Evolutionary conservation across 2,888 invertebrate genomes (phyloP).

Genomic region (Argynnis bischoffii): DNA sequence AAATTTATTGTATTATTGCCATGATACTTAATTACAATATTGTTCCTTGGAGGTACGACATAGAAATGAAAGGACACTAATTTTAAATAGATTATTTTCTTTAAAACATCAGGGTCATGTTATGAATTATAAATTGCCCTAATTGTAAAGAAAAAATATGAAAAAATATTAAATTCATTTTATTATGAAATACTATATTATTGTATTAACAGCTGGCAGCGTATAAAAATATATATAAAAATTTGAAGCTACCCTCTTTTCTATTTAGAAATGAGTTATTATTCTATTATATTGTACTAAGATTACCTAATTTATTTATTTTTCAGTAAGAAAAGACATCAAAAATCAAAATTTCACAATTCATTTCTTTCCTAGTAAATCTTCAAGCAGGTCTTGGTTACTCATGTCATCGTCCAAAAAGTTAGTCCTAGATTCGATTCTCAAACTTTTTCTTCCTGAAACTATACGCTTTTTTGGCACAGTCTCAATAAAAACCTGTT

Average conservation of each 20-base stretch:
- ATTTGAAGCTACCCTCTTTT: constrained; percentile 8
- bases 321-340: neutral
- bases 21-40: too few relatives aligned
- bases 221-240: constrained; percentile 31
- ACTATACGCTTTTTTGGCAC: constrained; percentile 62
- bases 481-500: constrained; percentile 58
- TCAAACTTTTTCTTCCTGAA: constrained; percentile 56
- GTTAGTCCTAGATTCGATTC: constrained; percentile 51
- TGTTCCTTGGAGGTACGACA: too few relatives aligned
- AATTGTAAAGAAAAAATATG: too few relatives aligned
- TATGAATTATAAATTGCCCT: too few relatives aligned
- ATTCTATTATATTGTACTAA: neutral
- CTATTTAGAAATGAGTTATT: neutral
- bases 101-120: too few relatives aligned
- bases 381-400: constrained; percentile 71
- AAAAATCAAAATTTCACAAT: neutral
- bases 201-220: neutral
- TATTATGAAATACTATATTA: neutral
- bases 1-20: too few relatives aligned
- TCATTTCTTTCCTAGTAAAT: constrained; percentile 75
- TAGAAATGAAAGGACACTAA: too few relatives aligned
- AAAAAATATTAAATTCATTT: neutral
- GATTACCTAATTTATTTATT: constrained; percentile 1
- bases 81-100: too few relatives aligned
- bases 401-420: constrained; percentile 68